phyloP scores from a whole-genome alignment of 2,888 invertebrate genomes.

The Acronicta alni region DNA sequence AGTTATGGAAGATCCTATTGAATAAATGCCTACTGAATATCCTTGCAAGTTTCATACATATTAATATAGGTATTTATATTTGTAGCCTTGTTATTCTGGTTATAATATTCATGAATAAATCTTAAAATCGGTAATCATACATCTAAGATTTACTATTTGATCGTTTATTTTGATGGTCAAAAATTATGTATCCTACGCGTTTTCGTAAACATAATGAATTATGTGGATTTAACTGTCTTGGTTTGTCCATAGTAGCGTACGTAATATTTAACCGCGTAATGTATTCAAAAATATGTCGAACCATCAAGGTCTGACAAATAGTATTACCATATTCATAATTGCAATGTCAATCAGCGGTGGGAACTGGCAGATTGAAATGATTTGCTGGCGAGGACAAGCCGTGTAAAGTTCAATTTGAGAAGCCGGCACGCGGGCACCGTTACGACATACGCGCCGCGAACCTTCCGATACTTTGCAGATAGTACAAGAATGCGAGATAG shows the following conservation, averaged over 20 bases:
- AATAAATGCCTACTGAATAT: slow-evolving; percentile 4
- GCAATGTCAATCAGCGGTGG: slow-evolving; percentile 75
- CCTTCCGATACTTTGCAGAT: slow-evolving; percentile 80
- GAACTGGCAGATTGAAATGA: slow-evolving; percentile 66
- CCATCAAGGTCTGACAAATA: slow-evolving; percentile 69
- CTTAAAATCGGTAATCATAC: slow-evolving; percentile 17
- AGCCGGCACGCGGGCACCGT: slow-evolving; percentile 74
- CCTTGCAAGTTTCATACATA: slow-evolving; percentile 29
- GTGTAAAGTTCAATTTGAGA: slow-evolving; percentile 68
- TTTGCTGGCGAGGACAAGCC: slow-evolving; percentile 70
- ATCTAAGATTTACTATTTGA: slow-evolving; percentile 43
- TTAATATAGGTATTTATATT: too few species aligned
- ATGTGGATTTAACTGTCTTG: slow-evolving; percentile 29
- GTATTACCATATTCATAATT: slow-evolving; percentile 75
- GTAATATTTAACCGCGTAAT: slow-evolving; percentile 31
- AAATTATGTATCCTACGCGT: slow-evolving; percentile 18
- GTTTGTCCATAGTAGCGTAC: background rate
- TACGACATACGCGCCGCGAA: slow-evolving; percentile 71
- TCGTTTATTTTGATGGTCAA: slow-evolving; percentile 19
- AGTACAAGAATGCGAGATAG: slow-evolving; percentile 83
- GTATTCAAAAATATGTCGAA: slow-evolving; percentile 46
- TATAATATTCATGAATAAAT: slow-evolving; percentile 10
- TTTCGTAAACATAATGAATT: slow-evolving; percentile 26
- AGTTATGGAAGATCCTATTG: slow-evolving; percentile 38
- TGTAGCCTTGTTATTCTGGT: slow-evolving; percentile 13